Evolutionary conservation across 2,113 vertebrate genomes (phyloP).

Genomic region (Chaetodon trifascialis): DNA sequence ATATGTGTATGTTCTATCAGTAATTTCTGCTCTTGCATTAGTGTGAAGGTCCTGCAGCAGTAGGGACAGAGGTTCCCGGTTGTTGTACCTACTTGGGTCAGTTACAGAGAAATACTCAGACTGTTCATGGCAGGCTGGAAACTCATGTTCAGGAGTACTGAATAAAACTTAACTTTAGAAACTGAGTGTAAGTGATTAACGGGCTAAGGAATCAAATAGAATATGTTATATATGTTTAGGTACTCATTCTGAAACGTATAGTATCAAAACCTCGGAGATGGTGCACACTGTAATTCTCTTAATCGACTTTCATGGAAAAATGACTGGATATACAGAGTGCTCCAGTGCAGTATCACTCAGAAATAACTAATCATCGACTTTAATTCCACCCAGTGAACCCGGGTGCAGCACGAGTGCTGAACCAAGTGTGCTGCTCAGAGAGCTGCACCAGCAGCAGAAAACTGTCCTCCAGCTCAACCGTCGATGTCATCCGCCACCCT

Average conservation of each 20-base stretch:
- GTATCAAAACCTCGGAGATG: neutral
- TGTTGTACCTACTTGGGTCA: no score
- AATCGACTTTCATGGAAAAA: neutral
- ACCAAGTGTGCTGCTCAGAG: slow-evolving; percentile 74
- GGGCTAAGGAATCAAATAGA: neutral
- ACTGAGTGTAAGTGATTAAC: neutral
- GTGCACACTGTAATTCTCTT: no score
- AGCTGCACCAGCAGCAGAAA: slow-evolving; percentile 67
- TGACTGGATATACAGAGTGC: neutral
- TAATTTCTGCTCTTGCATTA: neutral
- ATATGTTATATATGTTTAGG: neutral
- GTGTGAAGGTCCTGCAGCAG: neutral
- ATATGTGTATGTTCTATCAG: neutral
- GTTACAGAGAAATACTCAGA: no score
- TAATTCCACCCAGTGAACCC: slow-evolving; percentile 77
- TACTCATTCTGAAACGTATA: neutral
- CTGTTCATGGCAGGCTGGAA: no score
- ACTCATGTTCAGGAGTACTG: neutral
- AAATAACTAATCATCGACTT: neutral
- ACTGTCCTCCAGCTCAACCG: slow-evolving; percentile 66
- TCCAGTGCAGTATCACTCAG: neutral
- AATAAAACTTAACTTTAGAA: neutral
- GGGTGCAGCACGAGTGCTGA: slow-evolving; percentile 73
- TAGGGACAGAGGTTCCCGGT: no score
- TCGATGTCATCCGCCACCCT: slow-evolving; percentile 64